Conservation (phyloP, 2,888 invertebrate genomes). For the Amphipoea oculea region DNA sequence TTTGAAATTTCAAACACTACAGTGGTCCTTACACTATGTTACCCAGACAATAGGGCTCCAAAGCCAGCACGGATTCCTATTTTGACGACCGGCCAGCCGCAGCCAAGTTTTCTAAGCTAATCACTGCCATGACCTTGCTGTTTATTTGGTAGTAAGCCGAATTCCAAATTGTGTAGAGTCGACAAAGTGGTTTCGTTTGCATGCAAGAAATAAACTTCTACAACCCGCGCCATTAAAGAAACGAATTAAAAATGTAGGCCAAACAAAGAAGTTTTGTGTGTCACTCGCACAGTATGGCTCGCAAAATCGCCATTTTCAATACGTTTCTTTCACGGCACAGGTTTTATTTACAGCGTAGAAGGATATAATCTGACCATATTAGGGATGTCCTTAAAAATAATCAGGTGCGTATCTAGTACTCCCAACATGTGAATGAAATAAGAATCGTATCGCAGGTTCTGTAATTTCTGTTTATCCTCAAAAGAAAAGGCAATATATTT, state of each 20-base stretch:
- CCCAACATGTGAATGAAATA: background rate
- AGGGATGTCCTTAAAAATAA: background rate
- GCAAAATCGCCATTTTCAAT: background rate
- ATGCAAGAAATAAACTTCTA: background rate
- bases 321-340: background rate
- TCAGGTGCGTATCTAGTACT: background rate
- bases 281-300: background rate
- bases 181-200: background rate
- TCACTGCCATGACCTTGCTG: conserved; percentile 21
- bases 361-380: background rate
- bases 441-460: background rate
- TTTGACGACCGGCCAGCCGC: background rate
- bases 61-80: conserved; percentile 4
- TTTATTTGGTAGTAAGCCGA: background rate
- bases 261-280: background rate
- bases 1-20: conserved; percentile 1
- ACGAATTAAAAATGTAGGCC: background rate
- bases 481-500: background rate
- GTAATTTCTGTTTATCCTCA: too few relatives aligned
- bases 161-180: conserved; percentile 2
- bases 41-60: conserved; percentile 5
- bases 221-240: background rate
- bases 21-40: background rate
- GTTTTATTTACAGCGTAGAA: background rate
- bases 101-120: conserved; percentile 23